These are phyloP conservation scores for Apodemia duryi DNA, from an alignment of 2,888 invertebrate genomes.

Conservation along the genomic window DNA sequence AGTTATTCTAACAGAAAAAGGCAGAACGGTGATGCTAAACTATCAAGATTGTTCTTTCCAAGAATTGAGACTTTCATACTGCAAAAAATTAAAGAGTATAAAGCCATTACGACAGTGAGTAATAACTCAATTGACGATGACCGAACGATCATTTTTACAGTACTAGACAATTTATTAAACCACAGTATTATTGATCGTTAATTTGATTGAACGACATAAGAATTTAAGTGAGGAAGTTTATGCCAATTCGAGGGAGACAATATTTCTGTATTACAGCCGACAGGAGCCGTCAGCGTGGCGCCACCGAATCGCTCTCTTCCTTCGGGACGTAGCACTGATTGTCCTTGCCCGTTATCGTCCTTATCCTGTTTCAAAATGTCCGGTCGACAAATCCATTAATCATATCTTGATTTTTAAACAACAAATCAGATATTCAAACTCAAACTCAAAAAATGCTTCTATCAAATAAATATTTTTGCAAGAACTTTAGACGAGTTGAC, in stretches of 20 bases:
- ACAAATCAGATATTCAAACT: not conserved
- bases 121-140: not conserved
- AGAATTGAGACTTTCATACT: not conserved
- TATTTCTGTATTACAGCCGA: constrained; percentile 27
- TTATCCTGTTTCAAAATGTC: constrained; percentile 56
- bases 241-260: constrained; percentile 28
- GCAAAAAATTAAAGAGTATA: not conserved
- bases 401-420: not conserved
- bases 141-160: not conserved
- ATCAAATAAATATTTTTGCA: too few species aligned
- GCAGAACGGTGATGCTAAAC: too few species aligned
- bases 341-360: constrained; percentile 56
- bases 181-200: constrained; percentile 1
- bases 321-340: constrained; percentile 57
- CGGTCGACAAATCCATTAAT: constrained; percentile 29
- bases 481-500: too few species aligned
- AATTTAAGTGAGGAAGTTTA: constrained; percentile 17
- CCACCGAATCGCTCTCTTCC: constrained; percentile 63
- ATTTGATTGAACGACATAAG: constrained; percentile 3
- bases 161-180: constrained; percentile 6
- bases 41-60: too few species aligned
- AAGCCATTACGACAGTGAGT: not conserved
- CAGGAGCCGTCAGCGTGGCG: constrained; percentile 45
- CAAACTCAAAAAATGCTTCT: too few species aligned
- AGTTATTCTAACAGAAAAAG: too few species aligned